Conservation (phyloP, 53 echinoderm and acorn worm genomes). For the Temnopleurus reevesii region DNA sequence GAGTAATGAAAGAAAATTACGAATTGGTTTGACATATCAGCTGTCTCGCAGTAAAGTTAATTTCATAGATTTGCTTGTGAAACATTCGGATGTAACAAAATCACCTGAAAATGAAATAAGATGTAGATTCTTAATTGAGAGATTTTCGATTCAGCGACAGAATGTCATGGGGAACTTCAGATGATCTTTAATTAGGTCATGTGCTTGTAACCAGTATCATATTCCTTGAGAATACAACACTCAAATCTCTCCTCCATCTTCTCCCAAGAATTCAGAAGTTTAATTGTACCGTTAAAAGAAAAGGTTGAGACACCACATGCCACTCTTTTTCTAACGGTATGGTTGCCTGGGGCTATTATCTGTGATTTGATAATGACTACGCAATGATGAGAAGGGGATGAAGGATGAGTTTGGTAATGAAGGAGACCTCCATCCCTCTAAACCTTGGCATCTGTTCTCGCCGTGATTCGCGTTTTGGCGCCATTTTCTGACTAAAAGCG, state of each 20-base stretch:
- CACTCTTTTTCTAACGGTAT: not conserved
- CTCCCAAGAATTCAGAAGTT: not conserved
- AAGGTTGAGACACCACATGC: not conserved
- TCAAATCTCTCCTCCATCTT: not conserved
- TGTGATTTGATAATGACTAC: not conserved
- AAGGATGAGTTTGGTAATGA: constrained; percentile 12
- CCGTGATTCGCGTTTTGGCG: constrained; percentile 15
- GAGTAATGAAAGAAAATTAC: no score
- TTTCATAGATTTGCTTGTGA: no score
- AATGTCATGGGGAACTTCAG: no score
- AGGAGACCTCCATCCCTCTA: not conserved
- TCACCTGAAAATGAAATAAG: no score
- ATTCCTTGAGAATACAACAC: no score
- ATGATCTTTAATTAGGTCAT: no score
- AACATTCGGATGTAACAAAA: no score
- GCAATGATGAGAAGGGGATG: constrained; percentile 24
- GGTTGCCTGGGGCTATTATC: constrained; percentile 38
- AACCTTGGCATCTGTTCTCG: constrained; percentile 26
- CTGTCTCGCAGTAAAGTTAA: no score
- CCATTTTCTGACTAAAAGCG: not conserved
- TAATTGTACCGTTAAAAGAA: not conserved
- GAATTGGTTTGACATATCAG: no score
- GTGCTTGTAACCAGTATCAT: no score
- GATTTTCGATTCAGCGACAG: no score
- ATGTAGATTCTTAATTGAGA: no score